Percentiles rank a stretch among this genome's conserved stretches.
Evolutionary conservation across 2,797 vertebrate genomes (phyloP).

Genomic region (Champsocephalus gunnari): DNA sequence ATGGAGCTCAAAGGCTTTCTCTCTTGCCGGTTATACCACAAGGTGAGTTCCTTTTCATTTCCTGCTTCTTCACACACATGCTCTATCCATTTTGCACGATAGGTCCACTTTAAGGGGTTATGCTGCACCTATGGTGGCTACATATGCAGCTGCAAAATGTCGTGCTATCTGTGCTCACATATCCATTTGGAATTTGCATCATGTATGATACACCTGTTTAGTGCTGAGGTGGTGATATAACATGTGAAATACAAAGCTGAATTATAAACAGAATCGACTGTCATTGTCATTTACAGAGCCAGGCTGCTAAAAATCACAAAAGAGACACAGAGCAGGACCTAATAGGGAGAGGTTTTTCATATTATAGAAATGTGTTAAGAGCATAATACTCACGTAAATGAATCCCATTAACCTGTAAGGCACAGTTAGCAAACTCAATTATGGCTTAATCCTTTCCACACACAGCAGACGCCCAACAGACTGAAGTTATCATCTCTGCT

Average conservation of each 20-base stretch:
- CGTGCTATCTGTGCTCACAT: not conserved
- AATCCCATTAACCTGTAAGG: slow-evolving; percentile 76
- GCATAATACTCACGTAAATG: slow-evolving; percentile 41
- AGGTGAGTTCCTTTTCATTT: too few species aligned
- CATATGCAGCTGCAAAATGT: too few species aligned
- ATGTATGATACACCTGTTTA: not conserved
- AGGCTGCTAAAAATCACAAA: not conserved
- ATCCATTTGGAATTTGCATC: not conserved
- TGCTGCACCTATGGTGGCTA: rapidly evolving
- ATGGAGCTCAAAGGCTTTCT: too few species aligned
- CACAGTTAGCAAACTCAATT: slow-evolving; percentile 62
- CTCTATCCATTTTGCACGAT: too few species aligned
- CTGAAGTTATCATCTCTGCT: slow-evolving; percentile 37
- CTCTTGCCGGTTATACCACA: too few species aligned
- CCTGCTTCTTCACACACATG: too few species aligned
- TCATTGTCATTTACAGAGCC: not conserved
- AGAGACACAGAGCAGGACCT: not conserved
- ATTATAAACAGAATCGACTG: not conserved
- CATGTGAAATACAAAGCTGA: not conserved
- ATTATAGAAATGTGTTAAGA: slow-evolving; percentile 19
- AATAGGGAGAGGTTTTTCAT: not conserved
- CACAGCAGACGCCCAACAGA: slow-evolving; percentile 46
- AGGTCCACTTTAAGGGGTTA: not conserved
- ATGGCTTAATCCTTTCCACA: slow-evolving; percentile 71
- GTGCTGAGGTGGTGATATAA: not conserved